A percentile compares a stretch with the other conserved stretches of the same genome.
Conservation (phyloP, 2,797 vertebrate species). For the Telmatherina bonti region DNA sequence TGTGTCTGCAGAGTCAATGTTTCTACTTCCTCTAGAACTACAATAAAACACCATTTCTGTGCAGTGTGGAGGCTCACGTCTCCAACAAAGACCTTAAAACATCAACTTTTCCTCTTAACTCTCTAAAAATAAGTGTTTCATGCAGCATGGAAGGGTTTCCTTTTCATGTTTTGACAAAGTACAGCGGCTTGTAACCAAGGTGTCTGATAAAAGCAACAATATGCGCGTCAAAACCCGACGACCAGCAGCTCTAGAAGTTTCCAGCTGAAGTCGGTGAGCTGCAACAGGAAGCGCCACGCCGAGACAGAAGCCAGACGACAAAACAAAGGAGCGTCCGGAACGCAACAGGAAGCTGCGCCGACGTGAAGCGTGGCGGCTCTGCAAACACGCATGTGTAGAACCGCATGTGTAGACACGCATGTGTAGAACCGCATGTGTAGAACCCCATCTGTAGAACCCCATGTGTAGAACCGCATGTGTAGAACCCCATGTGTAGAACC, state of each 20-base stretch:
- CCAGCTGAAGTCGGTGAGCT: conserved; percentile 31
- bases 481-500: no score
- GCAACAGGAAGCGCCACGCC: conserved; percentile 66
- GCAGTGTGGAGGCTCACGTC: no score
- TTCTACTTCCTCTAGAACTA: background rate
- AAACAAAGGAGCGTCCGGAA: conserved; percentile 79
- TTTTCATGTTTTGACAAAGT: background rate
- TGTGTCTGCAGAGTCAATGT: background rate
- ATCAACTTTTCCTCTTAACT: background rate
- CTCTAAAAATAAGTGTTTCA: background rate
- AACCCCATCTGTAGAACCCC: no score
- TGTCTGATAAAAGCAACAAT: background rate
- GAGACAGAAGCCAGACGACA: conserved; percentile 58
- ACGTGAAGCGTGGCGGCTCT: conserved; percentile 48
- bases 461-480: no score
- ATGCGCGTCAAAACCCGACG: conserved; percentile 22
- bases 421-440: no score
- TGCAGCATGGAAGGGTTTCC: background rate
- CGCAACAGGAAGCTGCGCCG: conserved; percentile 75
- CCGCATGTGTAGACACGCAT: no score
- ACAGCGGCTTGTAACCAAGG: conserved; percentile 2
- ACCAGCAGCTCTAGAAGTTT: conserved; percentile 43
- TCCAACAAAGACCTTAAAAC: background rate
- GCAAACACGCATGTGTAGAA: conserved; percentile 40
- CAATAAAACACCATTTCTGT: background rate